Evolutionary conservation across 2,888 invertebrate species (phyloP).

Genomic region (Dryomyza anilis): DNA sequence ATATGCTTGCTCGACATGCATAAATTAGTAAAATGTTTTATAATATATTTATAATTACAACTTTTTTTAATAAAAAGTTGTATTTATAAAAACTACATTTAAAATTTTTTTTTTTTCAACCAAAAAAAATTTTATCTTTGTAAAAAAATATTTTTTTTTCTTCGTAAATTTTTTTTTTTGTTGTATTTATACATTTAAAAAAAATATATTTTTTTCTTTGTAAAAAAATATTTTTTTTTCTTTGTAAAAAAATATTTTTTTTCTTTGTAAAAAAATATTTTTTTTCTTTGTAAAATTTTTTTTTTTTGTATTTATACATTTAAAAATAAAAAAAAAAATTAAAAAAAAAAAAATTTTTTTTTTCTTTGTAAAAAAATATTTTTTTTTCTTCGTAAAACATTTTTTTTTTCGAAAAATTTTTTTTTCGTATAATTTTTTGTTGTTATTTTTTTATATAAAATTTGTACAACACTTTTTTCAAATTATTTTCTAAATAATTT

Average conservation of each 20-base stretch:
- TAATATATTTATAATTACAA: neutral
- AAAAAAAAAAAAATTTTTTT: neutral
- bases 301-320: neutral
- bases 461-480: too few relatives aligned
- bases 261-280: neutral
- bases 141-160: neutral
- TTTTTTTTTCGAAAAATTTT: too few relatives aligned
- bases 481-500: too few relatives aligned
- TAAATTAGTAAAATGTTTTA: too few relatives aligned
- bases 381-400: too few relatives aligned
- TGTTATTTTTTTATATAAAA: neutral
- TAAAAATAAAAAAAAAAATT: neutral
- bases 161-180: too few relatives aligned
- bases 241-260: neutral
- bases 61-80: neutral
- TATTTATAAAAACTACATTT: neutral
- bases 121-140: neutral
- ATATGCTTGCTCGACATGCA: too few relatives aligned
- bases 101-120: neutral
- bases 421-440: too few relatives aligned
- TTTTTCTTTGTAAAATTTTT: neutral
- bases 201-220: neutral
- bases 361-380: neutral
- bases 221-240: neutral
- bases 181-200: neutral